A percentile compares a stretch with the other conserved stretches of the same genome.
These are phyloP conservation scores for Menidia beryllina DNA, from an alignment of 2,113 vertebrate genomes.

Conservation along the genomic window DNA sequence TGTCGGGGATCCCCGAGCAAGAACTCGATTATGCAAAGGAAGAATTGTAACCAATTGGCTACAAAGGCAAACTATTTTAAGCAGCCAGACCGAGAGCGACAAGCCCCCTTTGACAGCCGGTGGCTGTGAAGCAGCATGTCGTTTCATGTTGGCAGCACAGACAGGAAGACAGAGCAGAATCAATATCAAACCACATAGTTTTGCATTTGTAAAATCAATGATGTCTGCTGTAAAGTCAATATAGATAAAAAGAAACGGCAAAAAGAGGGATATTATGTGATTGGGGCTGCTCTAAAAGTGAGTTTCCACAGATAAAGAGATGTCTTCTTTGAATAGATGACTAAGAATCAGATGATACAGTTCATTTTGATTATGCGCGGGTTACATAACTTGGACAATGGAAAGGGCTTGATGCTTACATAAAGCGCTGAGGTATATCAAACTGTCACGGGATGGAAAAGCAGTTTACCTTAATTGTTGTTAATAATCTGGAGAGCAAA, in stretches of 20 bases:
- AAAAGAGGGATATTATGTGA: neutral
- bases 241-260: neutral
- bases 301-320: neutral
- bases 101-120: too few species aligned
- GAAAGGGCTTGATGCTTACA: neutral
- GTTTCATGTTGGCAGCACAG: neutral
- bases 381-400: neutral
- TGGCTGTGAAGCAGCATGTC: neutral
- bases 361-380: too few species aligned
- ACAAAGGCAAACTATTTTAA: neutral
- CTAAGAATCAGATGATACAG: neutral
- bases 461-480: neutral
- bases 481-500: slow-evolving; percentile 6
- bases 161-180: neutral
- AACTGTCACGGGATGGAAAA: neutral
- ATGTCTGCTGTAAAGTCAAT: neutral
- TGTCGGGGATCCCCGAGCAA: neutral
- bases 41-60: neutral
- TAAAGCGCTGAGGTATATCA: neutral
- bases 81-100: neutral
- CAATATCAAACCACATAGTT: neutral
- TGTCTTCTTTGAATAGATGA: neutral
- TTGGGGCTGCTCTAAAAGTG: neutral
- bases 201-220: neutral
- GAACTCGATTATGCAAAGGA: neutral